Base-by-base conservation (phyloP, 2,797 vertebrate genomes). In the Kryptopterus vitreolus region DNA sequence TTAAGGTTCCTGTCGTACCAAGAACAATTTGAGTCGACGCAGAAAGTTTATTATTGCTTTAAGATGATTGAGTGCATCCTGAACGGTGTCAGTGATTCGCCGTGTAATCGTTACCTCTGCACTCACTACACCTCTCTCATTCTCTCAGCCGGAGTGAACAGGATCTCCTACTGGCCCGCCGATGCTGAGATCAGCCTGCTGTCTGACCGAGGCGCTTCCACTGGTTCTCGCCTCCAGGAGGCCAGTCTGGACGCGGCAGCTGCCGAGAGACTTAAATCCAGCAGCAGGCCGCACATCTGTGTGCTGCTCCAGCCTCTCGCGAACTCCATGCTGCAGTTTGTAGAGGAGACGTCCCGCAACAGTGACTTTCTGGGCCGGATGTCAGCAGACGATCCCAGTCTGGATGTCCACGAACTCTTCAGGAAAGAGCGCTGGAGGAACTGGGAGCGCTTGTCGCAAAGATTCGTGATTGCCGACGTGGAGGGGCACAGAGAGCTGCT, bases 141-240 rank as follows among this genome's bases (percentile, higher is more conserved):
- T 48, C 24, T 63, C 84, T 24, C 84, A 99, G 97, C 95, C 46
- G 96, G 96, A 26, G 96, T 98, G 86, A 96, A 93, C 89, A 93
- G 94, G 90, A 96, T 99, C 90, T 97, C 95, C 55, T 98, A 97
- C 83, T 99, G 97, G 97, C 97, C 97, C 0, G 95, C 95, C 48
- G 97, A 98, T 88, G 95, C 97, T 26, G 97, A 99, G 89, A 92
- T 98, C 86, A 97, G 96, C 91, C 91, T 98, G 88, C 74, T 92
- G 63, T 90, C 74, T 0, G 87, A 89, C 35, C 46, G 83, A 3
- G 50, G 68, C 0, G 69, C 82, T 26, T 84, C 83, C 10, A 85
- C 89, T 0, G 65, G n/a, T 79, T 3, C 50, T 69, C 87, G 84
- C 81, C 85, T 87, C 3, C 94, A 94, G 80, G 96, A 98, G 76